Percentiles rank a stretch among this genome's conserved stretches.
phyloP scores from a whole-genome alignment of 2,113 vertebrate species.

The Alaudala cheleensis region DNA sequence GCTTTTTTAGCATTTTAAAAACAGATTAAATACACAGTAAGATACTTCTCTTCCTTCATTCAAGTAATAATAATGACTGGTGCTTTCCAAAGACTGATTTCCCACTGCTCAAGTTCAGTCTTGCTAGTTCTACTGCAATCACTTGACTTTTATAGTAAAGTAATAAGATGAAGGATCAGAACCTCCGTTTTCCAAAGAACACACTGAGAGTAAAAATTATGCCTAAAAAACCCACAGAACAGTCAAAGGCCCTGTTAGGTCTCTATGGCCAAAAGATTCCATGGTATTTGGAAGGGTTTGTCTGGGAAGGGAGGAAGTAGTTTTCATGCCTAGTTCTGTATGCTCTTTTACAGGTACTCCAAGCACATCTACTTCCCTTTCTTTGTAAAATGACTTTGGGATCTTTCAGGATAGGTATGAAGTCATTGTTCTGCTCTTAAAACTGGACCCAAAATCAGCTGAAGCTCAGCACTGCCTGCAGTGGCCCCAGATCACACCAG shows the following conservation, averaged over 20 bases:
- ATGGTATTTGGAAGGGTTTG: not conserved
- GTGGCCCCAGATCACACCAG: fast-evolving
- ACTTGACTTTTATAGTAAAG: not conserved
- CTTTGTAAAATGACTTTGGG: not conserved
- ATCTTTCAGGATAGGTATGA: not conserved
- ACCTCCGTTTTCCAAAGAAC: not conserved
- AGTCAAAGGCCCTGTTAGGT: not conserved
- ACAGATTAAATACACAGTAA: not conserved
- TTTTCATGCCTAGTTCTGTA: not conserved
- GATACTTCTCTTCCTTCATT: not conserved
- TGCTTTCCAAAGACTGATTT: not conserved
- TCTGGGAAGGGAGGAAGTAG: not conserved
- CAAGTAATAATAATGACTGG: not conserved
- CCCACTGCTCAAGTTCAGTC: not conserved
- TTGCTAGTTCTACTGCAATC: not conserved
- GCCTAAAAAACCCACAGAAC: not conserved
- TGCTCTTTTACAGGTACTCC: not conserved
- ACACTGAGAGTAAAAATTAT: not conserved
- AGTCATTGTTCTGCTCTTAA: not conserved
- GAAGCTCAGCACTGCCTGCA: not conserved
- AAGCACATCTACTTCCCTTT: not conserved
- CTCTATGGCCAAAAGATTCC: not conserved
- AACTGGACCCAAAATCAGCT: not conserved
- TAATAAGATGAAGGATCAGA: not conserved
- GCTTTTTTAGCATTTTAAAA: not conserved